Evolutionary conservation across 2,113 vertebrate species (phyloP).

Genomic region (Phycodurus eques): DNA sequence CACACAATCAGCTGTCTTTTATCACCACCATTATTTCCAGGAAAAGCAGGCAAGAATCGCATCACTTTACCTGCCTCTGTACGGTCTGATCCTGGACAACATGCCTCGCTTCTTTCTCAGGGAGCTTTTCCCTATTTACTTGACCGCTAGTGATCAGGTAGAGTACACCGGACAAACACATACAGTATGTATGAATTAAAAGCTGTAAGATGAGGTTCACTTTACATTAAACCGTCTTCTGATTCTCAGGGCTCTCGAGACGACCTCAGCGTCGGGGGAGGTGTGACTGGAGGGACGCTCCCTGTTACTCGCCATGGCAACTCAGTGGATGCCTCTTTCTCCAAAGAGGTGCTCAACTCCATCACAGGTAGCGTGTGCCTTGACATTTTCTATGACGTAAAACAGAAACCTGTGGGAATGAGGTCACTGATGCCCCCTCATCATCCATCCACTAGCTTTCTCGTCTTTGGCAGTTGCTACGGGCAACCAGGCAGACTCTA

Average conservation of each 20-base stretch:
- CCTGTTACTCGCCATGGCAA: slow-evolving; percentile 84
- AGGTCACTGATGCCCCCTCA: slow-evolving; percentile 22
- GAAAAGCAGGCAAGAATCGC: slow-evolving; percentile 92
- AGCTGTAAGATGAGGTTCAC: not conserved
- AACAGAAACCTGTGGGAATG: slow-evolving; percentile 25
- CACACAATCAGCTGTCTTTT: not conserved
- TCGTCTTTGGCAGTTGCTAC: slow-evolving; percentile 94
- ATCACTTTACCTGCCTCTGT: slow-evolving; percentile 92
- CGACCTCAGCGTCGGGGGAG: slow-evolving; percentile 85
- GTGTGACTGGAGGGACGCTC: slow-evolving; percentile 72
- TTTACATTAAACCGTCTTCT: not conserved
- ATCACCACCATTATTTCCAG: slow-evolving; percentile 58
- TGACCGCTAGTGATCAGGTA: slow-evolving; percentile 92
- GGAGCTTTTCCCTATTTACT: slow-evolving; percentile 89
- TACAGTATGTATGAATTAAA: not conserved
- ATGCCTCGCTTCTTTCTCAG: slow-evolving; percentile 96
- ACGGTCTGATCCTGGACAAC: slow-evolving; percentile 96
- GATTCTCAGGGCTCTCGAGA: slow-evolving; percentile 86
- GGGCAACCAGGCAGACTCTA: slow-evolving; percentile 91
- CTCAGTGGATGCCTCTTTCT: slow-evolving; percentile 93
- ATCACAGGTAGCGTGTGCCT: slow-evolving; percentile 84
- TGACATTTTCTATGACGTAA: slow-evolving; percentile 1
- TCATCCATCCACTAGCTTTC: slow-evolving; percentile 76
- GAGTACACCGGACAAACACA: not conserved
- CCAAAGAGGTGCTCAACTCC: slow-evolving; percentile 97